Evolutionary conservation across 1,140 invertebrate species (phyloP), one percentile per base, ranked within the genome.

Genomic region (Eueides isabella): DNA sequence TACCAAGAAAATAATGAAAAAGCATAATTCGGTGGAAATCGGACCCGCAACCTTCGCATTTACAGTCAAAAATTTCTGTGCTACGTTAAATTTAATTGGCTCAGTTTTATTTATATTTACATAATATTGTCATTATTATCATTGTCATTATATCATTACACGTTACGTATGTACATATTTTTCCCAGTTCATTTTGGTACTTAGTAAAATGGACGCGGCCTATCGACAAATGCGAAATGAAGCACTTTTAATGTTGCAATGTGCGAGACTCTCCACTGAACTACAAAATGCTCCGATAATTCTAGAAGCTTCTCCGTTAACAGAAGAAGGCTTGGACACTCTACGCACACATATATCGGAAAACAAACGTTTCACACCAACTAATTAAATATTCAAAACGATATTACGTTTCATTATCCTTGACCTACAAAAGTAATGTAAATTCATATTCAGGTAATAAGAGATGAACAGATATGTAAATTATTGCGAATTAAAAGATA

Each of bases 181-280:
- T 74, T 72, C 48, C 94, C 80, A 95, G 94, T 94, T 97, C 77
- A 93, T 97, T 23, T 82, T 97, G 66, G 95, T 97, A 0, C 86
- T 98, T 9, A 95, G 96, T 16, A 98, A 97, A 93, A 97, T 96
- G 96, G 97, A 98, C 81, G 95, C 96, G 1, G 96, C 96, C 12
- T 97, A 97, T 87, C 93, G 96, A 26, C 97, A 97, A 86, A 97
- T 97, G 96, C 92, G 96, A 30, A 97, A 97, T 81, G 96, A 97
- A 85, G 96, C 97, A 1, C 85, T 97, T 31, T 90, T 98, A 3
- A 97, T 97, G 95, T 90, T 97, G 69, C 96, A 97, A 86, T 94
- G 95, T 81, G 93, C 94, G 28, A 94, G 95, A 61, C 88, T 96
- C 14, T 93, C 95, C 79, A 94, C 93, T 70, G 95, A 97, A 90